phyloP scores from a whole-genome alignment of 2,888 invertebrate genomes.

The Chaitophorus viminalis region DNA sequence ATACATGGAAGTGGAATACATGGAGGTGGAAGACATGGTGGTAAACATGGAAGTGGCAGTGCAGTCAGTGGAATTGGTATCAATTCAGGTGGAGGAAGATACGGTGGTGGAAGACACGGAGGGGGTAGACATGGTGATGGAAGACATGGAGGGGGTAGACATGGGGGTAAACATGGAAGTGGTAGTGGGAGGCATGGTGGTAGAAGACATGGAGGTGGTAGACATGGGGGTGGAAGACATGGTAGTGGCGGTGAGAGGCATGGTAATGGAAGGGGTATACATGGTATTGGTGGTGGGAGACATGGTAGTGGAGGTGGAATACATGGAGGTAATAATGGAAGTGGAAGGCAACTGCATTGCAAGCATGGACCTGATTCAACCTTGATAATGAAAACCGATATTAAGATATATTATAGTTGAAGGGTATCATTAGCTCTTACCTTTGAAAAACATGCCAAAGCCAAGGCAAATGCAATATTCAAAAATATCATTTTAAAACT shows the following conservation, averaged over 20 bases:
- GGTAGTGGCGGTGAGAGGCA: neutral
- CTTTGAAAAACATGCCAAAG: constrained; percentile 28
- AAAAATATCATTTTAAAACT: constrained; percentile 8
- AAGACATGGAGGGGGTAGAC: too few species aligned
- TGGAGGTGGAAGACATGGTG: too few species aligned
- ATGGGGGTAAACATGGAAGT: neutral
- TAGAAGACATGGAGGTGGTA: neutral
- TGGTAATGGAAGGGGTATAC: neutral
- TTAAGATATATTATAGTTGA: neutral
- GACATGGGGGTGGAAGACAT: neutral
- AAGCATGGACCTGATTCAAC: constrained; percentile 27
- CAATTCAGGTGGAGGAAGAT: too few species aligned
- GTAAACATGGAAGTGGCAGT: too few species aligned
- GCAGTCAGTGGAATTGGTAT: too few species aligned
- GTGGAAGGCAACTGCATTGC: neutral
- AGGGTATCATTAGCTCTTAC: neutral
- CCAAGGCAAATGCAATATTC: neutral
- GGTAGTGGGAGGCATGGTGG: neutral
- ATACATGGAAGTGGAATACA: too few species aligned
- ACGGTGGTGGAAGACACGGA: too few species aligned
- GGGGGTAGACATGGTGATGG: too few species aligned
- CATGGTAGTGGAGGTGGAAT: neutral
- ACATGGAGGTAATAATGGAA: neutral
- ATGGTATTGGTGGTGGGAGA: neutral
- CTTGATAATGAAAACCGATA: neutral